Conservation (phyloP, 1,140 invertebrate species). For the Conus ventricosus region DNA sequence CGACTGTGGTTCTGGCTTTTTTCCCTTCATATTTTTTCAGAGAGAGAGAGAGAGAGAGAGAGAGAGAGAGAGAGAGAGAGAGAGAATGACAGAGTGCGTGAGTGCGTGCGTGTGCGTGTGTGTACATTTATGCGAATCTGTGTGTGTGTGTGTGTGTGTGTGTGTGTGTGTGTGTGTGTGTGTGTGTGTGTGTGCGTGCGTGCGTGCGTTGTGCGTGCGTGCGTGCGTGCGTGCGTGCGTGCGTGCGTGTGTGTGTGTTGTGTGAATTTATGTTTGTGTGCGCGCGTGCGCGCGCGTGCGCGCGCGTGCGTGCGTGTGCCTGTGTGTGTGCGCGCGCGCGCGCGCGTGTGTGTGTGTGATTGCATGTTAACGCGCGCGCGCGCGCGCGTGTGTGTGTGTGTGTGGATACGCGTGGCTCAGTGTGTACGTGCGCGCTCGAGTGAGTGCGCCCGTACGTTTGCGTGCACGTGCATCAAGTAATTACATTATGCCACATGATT, state of each 20-base stretch:
- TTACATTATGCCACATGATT: too few species aligned
- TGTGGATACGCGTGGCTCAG: background rate
- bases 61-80: too few species aligned
- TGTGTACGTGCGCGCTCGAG: background rate
- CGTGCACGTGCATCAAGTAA: background rate
- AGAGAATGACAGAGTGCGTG: background rate
- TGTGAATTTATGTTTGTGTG: background rate
- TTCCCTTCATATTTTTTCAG: too few species aligned
- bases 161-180: conserved; percentile 1
- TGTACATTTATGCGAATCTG: background rate
- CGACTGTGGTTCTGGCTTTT: too few species aligned
- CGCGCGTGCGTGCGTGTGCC: background rate
- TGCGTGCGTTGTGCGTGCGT: background rate
- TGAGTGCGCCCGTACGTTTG: background rate
- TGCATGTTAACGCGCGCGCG: background rate
- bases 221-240: too few species aligned
- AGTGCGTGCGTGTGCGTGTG: background rate
- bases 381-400: background rate
- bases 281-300: background rate
- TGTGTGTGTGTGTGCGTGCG: background rate
- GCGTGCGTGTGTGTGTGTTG: background rate
- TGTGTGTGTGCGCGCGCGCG: background rate
- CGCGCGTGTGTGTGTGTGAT: background rate
- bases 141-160: background rate
- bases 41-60: too few species aligned